Conservation (phyloP, 2,113 vertebrate species). For the Myocastor coypus region DNA sequence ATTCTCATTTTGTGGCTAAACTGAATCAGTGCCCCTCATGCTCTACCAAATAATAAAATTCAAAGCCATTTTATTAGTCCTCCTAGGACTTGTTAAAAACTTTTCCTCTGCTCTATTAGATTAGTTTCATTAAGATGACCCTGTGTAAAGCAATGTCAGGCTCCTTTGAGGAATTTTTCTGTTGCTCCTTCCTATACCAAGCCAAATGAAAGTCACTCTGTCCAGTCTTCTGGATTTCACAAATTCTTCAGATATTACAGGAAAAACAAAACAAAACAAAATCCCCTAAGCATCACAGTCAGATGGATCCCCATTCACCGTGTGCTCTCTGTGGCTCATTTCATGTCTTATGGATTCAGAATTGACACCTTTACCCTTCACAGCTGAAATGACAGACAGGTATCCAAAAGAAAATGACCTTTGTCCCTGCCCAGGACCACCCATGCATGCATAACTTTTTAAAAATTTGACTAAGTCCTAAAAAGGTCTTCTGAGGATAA, state of each 20-base stretch:
- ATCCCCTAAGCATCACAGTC: background rate
- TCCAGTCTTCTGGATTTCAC: background rate
- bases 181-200: background rate
- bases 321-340: background rate
- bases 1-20: slow-evolving; percentile 74
- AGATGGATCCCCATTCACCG: background rate
- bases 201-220: background rate
- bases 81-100: slow-evolving; percentile 66
- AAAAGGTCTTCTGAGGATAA: background rate
- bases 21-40: slow-evolving; percentile 65
- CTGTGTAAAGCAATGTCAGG: slow-evolving; percentile 62
- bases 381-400: background rate
- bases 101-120: slow-evolving; percentile 66
- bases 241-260: background rate
- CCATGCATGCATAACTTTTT: background rate
- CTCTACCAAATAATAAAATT: slow-evolving; percentile 73
- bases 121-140: slow-evolving; percentile 66
- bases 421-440: background rate
- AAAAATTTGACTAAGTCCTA: background rate
- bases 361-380: background rate
- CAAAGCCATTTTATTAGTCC: slow-evolving; percentile 76
- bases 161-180: slow-evolving; percentile 24
- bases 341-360: background rate
- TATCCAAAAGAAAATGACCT: background rate
- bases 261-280: background rate